Base-by-base conservation (phyloP, 2,888 invertebrate species). In the Patella depressa region DNA sequence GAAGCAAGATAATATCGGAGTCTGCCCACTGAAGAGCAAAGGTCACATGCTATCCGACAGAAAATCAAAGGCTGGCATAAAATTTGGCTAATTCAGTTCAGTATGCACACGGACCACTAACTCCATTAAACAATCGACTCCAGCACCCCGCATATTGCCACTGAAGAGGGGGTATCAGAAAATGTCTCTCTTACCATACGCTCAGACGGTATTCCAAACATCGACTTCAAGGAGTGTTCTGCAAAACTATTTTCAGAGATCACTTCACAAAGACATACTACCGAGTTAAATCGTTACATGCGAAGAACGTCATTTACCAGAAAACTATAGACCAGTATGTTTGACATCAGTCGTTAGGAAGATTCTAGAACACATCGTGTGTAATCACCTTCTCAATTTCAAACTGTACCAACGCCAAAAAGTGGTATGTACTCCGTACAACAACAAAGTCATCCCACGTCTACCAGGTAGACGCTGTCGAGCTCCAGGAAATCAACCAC, bases 31-130 rank as follows among this genome's bases (percentile, higher is more conserved):
- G 0, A 80, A 80, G 29, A 77, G 74, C 57, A 78, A 80, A 65
- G 82, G 81, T 7, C 55, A 73, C 15, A 77, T 81, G 2, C 45
- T 77, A 29, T 79, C 74, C 45, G 71, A 74, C 59, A 73, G 77
- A 53, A 80, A 79, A 69, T 77, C 73, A 17, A 81, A 82, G 59
- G 80, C 82, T 0, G 65, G 79, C n/a, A 78, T 79, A 14, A 59
- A 79, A n/a, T 55, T 79, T 4, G 72, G 78, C 17, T 81, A 82
- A 54, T 83, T 83, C 74, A 77, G 71, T 19, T 80, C 81, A 4
- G 79, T 80, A 19, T 82, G 80, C 71, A 80, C 79, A 19, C 72
- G 74, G 15, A 59, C 74, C 24, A 53, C 24, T 19, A 53, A 24
- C 29, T 45, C 19, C 53, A 57, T n/a, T 53, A 54, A 19, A 74